These are phyloP conservation scores for Cassiopea xamachana DNA, from an alignment of 30 jellyfish, hydroid and myxozoan genomes.

Conservation along the genomic window DNA sequence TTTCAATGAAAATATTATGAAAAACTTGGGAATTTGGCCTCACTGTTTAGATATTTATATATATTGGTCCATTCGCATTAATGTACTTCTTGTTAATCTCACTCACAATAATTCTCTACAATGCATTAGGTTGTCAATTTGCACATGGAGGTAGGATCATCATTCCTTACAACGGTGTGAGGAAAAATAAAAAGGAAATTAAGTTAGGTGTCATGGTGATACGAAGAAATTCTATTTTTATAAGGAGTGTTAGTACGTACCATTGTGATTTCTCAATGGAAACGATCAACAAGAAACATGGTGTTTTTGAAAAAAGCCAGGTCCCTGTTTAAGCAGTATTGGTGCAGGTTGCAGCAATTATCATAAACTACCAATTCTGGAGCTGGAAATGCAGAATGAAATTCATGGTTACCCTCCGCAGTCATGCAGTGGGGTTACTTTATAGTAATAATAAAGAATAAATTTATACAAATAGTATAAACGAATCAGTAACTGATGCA, in stretches of 20 bases:
- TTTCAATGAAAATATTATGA: no score
- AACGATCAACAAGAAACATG: slow-evolving; percentile 26
- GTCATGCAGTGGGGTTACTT: background rate
- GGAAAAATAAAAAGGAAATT: background rate
- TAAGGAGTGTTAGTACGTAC: background rate
- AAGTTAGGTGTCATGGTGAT: background rate
- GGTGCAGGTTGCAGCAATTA: slow-evolving; percentile 25
- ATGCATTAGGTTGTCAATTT: no score
- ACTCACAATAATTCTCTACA: background rate
- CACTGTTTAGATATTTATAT: no score
- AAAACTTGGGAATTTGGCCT: no score
- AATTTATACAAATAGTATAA: background rate
- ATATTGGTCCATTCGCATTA: no score
- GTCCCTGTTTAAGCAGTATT: slow-evolving; percentile 30
- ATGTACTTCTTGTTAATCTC: background rate
- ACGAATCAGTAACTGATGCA: background rate
- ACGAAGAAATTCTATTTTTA: no score
- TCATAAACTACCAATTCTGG: slow-evolving; percentile 12
- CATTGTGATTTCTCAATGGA: slow-evolving; percentile 41
- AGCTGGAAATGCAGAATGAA: background rate
- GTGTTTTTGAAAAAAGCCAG: slow-evolving; percentile 9
- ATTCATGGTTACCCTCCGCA: background rate
- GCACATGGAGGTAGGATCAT: no score
- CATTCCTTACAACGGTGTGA: background rate
- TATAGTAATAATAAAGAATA: background rate